phyloP scores from a whole-genome alignment of 2,113 vertebrate genomes.

The Callionymus lyra region DNA sequence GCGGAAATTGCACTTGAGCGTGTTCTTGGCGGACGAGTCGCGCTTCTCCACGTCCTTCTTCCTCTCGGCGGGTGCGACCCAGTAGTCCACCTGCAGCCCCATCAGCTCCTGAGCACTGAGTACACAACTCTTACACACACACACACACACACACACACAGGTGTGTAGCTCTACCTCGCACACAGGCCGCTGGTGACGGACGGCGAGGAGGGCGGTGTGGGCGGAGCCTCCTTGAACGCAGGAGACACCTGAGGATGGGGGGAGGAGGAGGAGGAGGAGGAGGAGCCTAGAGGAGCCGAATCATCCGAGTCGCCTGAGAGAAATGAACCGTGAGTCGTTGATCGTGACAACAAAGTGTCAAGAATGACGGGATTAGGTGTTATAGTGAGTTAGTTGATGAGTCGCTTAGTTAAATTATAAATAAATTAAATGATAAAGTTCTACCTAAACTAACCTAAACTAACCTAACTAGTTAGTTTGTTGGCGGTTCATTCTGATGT shows the following conservation, averaged over 20 bases:
- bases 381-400: too few relatives aligned
- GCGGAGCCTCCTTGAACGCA: conserved; percentile 84
- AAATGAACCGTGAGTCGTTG: neutral
- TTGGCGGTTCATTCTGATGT: too few relatives aligned
- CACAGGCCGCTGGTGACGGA: conserved; percentile 80
- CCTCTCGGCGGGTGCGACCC: conserved; percentile 81
- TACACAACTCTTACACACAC: conserved; percentile 11
- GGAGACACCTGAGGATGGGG: conserved; percentile 85
- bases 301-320: conserved; percentile 92
- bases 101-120: conserved; percentile 77
- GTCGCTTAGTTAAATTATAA: neutral
- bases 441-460: too few relatives aligned
- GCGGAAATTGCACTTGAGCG: conserved; percentile 97
- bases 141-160: neutral
- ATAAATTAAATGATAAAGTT: too few relatives aligned
- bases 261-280: conserved; percentile 76
- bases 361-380: too few relatives aligned
- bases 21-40: conserved; percentile 84
- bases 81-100: conserved; percentile 97
- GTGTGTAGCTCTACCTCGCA: conserved; percentile 66
- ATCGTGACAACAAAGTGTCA: neutral
- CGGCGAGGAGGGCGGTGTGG: conserved; percentile 92
- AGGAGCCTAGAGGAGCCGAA: conserved; percentile 75
- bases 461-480: too few relatives aligned
- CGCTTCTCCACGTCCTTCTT: conserved; percentile 88